Evolutionary conservation across 2,113 vertebrate genomes (phyloP).

Genomic region (Daubentonia madagascariensis): DNA sequence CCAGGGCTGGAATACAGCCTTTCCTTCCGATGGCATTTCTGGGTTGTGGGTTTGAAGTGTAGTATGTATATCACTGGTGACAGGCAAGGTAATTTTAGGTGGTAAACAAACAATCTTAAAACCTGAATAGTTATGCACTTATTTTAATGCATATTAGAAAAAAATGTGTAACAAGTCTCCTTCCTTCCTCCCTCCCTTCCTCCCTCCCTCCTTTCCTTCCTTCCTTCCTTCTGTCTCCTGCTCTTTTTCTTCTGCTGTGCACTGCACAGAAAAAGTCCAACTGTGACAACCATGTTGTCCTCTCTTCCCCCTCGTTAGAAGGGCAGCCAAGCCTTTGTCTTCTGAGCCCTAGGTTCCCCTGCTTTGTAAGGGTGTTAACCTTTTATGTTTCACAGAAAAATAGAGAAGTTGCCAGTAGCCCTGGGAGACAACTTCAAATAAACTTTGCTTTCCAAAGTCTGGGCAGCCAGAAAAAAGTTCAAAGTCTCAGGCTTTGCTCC

Average conservation of each 20-base stretch:
- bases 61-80: fast-evolving
- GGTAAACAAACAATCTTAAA: background rate
- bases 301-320: background rate
- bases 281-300: background rate
- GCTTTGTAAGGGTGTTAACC: constrained; percentile 13
- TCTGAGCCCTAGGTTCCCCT: background rate
- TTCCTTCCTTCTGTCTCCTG: too few species aligned
- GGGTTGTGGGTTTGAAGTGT: background rate
- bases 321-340: background rate
- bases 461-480: background rate
- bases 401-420: constrained; percentile 46
- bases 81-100: background rate
- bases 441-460: constrained; percentile 47
- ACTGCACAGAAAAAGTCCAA: background rate
- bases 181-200: fast-evolving
- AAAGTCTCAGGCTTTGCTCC: background rate
- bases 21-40: background rate
- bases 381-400: constrained; percentile 61
- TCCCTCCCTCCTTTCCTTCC: fast-evolving
- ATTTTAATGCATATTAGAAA: background rate
- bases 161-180: background rate
- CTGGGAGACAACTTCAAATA: constrained; percentile 31
- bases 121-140: background rate
- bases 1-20: background rate
- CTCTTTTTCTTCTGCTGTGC: fast-evolving